Conservation (phyloP, 2,113 vertebrate genomes). For the Bucco capensis region DNA sequence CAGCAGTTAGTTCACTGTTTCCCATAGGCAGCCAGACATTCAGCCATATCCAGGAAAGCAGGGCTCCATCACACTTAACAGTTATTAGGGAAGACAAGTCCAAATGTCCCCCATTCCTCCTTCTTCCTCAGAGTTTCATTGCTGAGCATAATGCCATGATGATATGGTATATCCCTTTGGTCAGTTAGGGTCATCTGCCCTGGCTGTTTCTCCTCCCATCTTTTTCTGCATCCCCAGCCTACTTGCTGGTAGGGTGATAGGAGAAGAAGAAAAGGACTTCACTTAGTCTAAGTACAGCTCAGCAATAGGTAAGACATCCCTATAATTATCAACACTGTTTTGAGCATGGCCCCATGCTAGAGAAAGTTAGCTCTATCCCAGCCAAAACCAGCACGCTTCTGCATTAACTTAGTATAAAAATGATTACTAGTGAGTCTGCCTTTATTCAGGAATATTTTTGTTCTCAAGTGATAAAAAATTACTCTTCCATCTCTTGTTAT, state of each 20-base stretch:
- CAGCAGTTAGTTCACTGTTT: not conserved
- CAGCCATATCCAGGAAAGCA: not conserved
- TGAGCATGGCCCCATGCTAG: not conserved
- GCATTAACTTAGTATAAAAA: not conserved
- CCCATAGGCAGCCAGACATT: not conserved
- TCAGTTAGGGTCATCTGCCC: not conserved
- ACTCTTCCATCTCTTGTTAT: not conserved
- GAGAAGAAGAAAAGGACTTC: not conserved
- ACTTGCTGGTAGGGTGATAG: not conserved
- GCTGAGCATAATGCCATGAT: not conserved
- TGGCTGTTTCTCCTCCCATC: not conserved
- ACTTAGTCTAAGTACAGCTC: not conserved
- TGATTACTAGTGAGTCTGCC: not conserved
- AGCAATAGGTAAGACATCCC: not conserved
- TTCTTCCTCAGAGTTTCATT: not conserved
- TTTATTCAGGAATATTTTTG: not conserved
- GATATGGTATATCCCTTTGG: not conserved
- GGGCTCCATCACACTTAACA: not conserved
- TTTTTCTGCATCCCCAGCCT: not conserved
- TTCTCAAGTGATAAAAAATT: not conserved
- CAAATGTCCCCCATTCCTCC: not conserved
- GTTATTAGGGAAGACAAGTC: not conserved
- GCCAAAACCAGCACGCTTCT: not conserved
- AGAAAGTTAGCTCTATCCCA: not conserved
- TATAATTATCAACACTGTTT: not conserved